Percentiles rank a stretch among this genome's conserved stretches.
phyloP scores from a whole-genome alignment of 1,140 invertebrate genomes.

The Probaryconus sp. region DNA sequence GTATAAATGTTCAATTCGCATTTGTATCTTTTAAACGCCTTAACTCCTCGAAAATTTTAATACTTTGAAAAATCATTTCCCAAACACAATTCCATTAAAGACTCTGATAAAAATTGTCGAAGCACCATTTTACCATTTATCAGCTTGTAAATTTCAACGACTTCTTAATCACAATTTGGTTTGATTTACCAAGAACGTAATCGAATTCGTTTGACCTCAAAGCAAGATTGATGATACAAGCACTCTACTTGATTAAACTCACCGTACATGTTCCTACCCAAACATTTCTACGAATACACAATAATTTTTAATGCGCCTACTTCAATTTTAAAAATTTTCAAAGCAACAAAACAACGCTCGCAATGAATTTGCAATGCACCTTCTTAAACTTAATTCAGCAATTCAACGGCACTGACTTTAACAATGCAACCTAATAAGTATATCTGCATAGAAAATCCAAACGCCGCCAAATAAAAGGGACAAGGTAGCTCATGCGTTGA shows the following conservation, averaged over 20 bases:
- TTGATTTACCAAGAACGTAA: constrained; percentile 30
- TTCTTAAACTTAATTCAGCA: constrained; percentile 11
- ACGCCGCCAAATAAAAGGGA: too few species aligned
- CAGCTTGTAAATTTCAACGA: background rate
- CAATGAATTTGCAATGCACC: constrained; percentile 14
- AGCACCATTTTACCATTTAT: background rate
- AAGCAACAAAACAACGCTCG: constrained; percentile 11
- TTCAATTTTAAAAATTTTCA: constrained; percentile 29
- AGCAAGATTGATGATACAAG: constrained; percentile 39
- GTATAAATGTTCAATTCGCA: too few species aligned
- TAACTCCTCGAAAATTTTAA: too few species aligned
- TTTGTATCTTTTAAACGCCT: too few species aligned
- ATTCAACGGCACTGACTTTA: constrained; percentile 4
- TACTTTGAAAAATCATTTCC: too few species aligned
- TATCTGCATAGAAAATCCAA: constrained; percentile 9
- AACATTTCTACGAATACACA: constrained; percentile 24
- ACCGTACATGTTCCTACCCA: constrained; percentile 12
- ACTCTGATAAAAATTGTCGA: background rate
- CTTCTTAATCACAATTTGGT: constrained; percentile 31
- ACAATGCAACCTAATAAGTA: too few species aligned
- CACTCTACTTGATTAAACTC: constrained; percentile 47
- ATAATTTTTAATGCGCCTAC: constrained; percentile 26
- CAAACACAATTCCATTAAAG: too few species aligned
- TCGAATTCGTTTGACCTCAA: constrained; percentile 31
- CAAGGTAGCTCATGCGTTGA: too few species aligned